phyloP scores from a whole-genome alignment of 92 coral and sea anemone species.

The Nematostella vectensis region DNA sequence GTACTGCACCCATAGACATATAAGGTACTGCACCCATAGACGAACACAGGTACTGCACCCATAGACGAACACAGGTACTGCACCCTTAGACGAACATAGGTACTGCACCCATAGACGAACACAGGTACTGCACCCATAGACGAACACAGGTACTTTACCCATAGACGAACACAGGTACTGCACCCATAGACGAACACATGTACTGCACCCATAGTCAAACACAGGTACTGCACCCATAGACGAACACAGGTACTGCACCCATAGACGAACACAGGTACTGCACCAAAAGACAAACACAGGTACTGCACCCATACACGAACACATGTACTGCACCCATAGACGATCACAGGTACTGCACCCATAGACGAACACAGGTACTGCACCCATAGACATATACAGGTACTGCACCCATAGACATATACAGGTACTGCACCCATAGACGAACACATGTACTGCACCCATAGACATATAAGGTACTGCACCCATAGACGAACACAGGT shows the following conservation, averaged over 20 bases:
- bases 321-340: slow-evolving; percentile 63
- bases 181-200: no score
- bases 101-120: slow-evolving; percentile 78
- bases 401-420: slow-evolving; percentile 80
- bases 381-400: no score
- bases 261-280: neutral
- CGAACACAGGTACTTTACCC: slow-evolving; percentile 28
- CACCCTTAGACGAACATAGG: no score
- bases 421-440: slow-evolving; percentile 62
- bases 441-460: slow-evolving; percentile 27
- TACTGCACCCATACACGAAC: slow-evolving; percentile 79
- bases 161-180: neutral
- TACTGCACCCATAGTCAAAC: slow-evolving; percentile 79
- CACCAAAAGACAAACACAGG: no score
- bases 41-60: slow-evolving; percentile 28
- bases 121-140: slow-evolving; percentile 62
- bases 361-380: neutral
- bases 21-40: slow-evolving; percentile 65
- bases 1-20: neutral
- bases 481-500: no score
- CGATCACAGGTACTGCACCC: slow-evolving; percentile 28
- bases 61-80: neutral
- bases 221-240: slow-evolving; percentile 62
- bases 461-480: neutral
- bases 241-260: slow-evolving; percentile 28